Evolutionary conservation across 2,797 vertebrate genomes (phyloP).

Genomic region (Typhlichthys subterraneus): DNA sequence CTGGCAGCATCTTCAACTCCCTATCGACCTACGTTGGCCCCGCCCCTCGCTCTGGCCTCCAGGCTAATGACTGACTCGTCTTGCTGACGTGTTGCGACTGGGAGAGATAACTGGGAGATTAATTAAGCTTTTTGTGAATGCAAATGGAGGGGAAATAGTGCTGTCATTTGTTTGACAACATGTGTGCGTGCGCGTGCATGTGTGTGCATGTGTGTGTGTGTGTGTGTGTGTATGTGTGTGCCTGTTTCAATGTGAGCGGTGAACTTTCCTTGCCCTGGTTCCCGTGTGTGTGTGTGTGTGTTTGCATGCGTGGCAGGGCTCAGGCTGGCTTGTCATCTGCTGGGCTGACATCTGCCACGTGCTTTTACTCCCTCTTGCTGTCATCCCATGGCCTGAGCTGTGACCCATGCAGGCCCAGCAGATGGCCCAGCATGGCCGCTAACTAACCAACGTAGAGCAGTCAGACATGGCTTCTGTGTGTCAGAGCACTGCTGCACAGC

Average conservation of each 20-base stretch:
- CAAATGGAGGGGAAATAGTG: constrained; percentile 7
- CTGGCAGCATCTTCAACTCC: constrained; percentile 27
- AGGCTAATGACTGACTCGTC: constrained; percentile 16
- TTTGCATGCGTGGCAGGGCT: background rate
- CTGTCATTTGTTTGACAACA: background rate
- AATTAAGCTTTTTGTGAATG: constrained; percentile 32
- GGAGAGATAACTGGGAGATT: constrained; percentile 31
- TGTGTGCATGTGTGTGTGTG: constrained; percentile 7
- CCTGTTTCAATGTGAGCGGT: background rate
- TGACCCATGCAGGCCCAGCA: background rate
- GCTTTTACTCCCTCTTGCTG: constrained; percentile 8
- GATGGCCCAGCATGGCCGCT: constrained; percentile 1
- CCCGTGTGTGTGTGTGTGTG: background rate
- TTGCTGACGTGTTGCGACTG: constrained; percentile 18
- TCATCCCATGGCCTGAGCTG: constrained; percentile 6
- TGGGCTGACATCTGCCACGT: constrained; percentile 20
- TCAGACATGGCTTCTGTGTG: too few relatives aligned
- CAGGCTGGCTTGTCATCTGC: constrained; percentile 2
- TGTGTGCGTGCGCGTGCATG: background rate
- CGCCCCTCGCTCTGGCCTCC: constrained; percentile 9
- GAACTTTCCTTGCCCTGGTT: background rate
- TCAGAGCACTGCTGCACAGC: too few relatives aligned
- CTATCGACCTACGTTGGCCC: constrained; percentile 10
- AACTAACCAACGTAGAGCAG: background rate
- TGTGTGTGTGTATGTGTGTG: background rate